These are phyloP conservation scores for Prostheceraeus crozeri DNA, from an alignment of 2,888 invertebrate species.

Conservation along the genomic window DNA sequence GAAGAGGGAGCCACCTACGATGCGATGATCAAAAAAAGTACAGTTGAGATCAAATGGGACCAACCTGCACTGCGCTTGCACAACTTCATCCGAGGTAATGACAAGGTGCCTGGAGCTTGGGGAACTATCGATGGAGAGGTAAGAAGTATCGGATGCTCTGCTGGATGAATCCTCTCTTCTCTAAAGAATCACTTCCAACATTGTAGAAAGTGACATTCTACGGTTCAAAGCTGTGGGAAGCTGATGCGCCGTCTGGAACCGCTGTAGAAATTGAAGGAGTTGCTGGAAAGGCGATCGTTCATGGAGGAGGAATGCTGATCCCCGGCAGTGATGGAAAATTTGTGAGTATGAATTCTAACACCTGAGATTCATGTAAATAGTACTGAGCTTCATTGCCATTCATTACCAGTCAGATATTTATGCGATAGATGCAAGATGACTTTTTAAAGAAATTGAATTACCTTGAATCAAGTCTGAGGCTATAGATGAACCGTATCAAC, in stretches of 20 bases:
- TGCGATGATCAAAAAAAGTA: slow-evolving; percentile 77
- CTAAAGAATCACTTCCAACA: too few relatives aligned
- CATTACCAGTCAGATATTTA: too few relatives aligned
- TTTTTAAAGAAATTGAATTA: too few relatives aligned
- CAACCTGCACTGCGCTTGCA: slow-evolving; percentile 65
- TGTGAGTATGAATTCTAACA: slow-evolving; percentile 61
- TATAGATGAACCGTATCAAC: too few relatives aligned
- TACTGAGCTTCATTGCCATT: too few relatives aligned
- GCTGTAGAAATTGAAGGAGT: slow-evolving; percentile 64
- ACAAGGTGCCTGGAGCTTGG: slow-evolving; percentile 87
- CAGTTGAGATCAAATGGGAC: slow-evolving; percentile 63
- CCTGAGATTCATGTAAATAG: too few relatives aligned
- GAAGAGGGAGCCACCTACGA: slow-evolving; percentile 86
- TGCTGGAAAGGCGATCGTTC: slow-evolving; percentile 64
- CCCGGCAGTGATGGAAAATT: slow-evolving; percentile 71
- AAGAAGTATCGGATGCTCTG: slow-evolving; percentile 28
- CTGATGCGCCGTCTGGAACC: slow-evolving; percentile 60
- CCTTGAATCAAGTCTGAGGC: too few relatives aligned
- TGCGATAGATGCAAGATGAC: too few relatives aligned
- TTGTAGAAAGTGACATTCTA: slow-evolving; percentile 68
- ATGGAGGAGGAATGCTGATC: slow-evolving; percentile 71
- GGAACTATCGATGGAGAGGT: slow-evolving; percentile 61
- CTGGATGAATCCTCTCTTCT: not conserved
- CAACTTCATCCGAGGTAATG: slow-evolving; percentile 84
- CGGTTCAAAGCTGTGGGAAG: slow-evolving; percentile 69